Conservation (phyloP, 2,888 invertebrate genomes). For the Amblyjoppa proteus region DNA sequence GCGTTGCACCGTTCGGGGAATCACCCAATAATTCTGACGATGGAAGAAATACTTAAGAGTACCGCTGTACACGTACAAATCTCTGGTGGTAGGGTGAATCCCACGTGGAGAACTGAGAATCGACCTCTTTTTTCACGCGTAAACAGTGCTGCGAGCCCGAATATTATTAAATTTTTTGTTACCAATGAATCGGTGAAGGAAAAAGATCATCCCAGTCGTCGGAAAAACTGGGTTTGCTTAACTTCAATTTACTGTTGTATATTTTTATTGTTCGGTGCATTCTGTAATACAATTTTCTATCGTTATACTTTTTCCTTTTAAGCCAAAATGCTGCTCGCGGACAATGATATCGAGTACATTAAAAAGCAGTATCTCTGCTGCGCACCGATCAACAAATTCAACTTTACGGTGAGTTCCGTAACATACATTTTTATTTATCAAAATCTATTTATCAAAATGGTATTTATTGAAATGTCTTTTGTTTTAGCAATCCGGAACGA, state of each 20-base stretch:
- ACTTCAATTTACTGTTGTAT: background rate
- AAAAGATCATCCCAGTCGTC: background rate
- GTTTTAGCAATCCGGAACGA: slow-evolving; percentile 35
- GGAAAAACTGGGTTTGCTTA: too few species aligned
- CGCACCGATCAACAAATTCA: slow-evolving; percentile 75
- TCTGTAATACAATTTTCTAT: background rate
- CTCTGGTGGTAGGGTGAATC: background rate
- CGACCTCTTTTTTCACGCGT: background rate
- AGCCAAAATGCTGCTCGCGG: slow-evolving; percentile 40
- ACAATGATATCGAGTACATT: slow-evolving; percentile 63
- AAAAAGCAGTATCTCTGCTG: slow-evolving; percentile 79
- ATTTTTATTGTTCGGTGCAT: background rate
- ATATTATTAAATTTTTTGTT: background rate
- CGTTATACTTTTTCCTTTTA: background rate
- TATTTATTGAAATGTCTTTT: slow-evolving; percentile 41
- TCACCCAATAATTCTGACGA: background rate
- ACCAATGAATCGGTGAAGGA: background rate
- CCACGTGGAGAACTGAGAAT: slow-evolving; percentile 7
- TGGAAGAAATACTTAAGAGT: background rate
- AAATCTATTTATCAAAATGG: slow-evolving; percentile 3
- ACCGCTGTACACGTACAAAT: background rate
- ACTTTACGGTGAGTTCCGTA: slow-evolving; percentile 71
- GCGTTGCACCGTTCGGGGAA: background rate
- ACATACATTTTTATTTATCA: slow-evolving; percentile 7
- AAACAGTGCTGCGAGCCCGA: background rate